phyloP scores from a whole-genome alignment of 2,797 vertebrate genomes.

The Toxotes lorentzi region DNA sequence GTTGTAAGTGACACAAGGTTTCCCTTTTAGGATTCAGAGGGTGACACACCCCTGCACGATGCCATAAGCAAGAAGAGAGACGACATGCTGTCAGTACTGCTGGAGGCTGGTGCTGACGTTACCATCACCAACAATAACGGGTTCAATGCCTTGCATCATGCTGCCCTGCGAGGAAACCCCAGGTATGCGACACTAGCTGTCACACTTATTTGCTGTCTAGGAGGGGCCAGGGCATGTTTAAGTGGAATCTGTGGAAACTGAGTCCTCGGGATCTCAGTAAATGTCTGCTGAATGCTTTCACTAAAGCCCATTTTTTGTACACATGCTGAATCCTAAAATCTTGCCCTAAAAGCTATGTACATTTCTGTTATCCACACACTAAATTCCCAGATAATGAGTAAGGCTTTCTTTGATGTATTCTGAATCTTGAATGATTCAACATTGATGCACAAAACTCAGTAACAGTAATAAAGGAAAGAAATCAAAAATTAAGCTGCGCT shows the following conservation, averaged over 20 bases:
- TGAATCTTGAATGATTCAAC: conserved; percentile 14
- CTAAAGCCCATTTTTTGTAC: conserved; percentile 10
- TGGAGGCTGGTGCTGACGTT: conserved; percentile 98
- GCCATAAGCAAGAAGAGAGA: conserved; percentile 99
- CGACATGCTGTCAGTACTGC: conserved; percentile 96
- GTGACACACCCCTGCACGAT: conserved; percentile 99
- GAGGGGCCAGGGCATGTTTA: conserved; percentile 8
- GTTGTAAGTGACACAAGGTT: conserved; percentile 43
- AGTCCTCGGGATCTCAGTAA: conserved; percentile 2
- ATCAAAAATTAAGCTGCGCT: neutral
- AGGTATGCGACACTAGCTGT: conserved; percentile 85
- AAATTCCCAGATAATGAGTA: conserved; percentile 11
- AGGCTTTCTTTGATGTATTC: neutral
- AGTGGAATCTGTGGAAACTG: conserved; percentile 33
- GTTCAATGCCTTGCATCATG: conserved; percentile 98
- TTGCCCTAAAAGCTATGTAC: neutral
- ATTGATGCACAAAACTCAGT: neutral
- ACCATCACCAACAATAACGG: conserved; percentile 99
- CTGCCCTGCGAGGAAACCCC: conserved; percentile 97
- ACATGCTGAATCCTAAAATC: neutral
- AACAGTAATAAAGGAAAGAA: neutral
- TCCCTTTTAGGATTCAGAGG: conserved; percentile 93
- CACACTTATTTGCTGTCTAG: neutral
- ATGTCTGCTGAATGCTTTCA: neutral
- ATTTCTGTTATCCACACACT: neutral